These are phyloP conservation scores for Escarpia spicata DNA, from an alignment of 2,888 invertebrate species.

Conservation along the genomic window DNA sequence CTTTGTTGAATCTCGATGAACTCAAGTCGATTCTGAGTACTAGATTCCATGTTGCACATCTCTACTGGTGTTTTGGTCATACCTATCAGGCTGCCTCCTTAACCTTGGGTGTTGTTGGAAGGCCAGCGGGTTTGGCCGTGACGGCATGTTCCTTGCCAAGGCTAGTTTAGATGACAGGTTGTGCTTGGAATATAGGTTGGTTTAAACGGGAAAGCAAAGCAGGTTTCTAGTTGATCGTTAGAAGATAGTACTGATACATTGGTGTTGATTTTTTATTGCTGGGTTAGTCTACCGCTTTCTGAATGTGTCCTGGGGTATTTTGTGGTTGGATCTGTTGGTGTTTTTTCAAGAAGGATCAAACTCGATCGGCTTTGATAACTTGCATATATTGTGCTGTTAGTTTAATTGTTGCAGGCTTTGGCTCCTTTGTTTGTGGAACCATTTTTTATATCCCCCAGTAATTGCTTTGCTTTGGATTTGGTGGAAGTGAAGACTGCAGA, in stretches of 20 bases:
- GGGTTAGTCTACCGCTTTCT: background rate
- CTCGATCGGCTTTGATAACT: background rate
- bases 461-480: background rate
- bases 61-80: background rate
- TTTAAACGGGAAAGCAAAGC: background rate
- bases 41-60: background rate
- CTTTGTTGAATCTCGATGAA: background rate
- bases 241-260: background rate
- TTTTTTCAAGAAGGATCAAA: background rate
- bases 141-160: background rate
- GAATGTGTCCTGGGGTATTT: background rate
- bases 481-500: too few species aligned
- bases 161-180: background rate
- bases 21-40: background rate
- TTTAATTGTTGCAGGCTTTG: too few species aligned
- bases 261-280: background rate
- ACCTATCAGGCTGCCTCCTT: background rate
- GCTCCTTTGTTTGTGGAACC: too few species aligned
- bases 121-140: background rate
- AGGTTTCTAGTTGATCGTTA: too few species aligned
- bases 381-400: too few species aligned
- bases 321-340: background rate
- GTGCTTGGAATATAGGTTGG: background rate
- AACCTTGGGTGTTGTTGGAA: background rate
- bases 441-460: background rate